A percentile compares a stretch with the other conserved stretches of the same genome.
Conservation (phyloP, 2,888 invertebrate species). For the Halictus quadricinctus region DNA sequence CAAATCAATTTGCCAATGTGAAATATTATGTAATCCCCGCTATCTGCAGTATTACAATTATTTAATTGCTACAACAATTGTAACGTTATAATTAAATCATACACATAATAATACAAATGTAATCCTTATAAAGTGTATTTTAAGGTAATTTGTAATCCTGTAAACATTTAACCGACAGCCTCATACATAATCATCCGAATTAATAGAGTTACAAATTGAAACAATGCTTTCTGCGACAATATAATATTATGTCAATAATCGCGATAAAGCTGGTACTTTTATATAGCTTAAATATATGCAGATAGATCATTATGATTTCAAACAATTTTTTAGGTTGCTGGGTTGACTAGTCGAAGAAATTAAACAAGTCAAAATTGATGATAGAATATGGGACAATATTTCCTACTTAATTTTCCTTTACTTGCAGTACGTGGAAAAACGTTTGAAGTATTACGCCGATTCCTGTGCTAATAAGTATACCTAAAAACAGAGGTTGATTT, state of each 20-base stretch:
- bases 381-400: neutral
- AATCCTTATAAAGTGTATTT: neutral
- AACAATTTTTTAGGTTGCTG: too few relatives aligned
- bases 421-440: neutral
- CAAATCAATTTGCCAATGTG: conserved; percentile 23
- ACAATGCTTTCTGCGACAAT: neutral
- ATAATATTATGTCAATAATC: neutral
- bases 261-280: neutral
- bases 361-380: neutral
- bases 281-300: too few relatives aligned
- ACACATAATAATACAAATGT: neutral
- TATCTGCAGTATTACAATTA: too few relatives aligned
- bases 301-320: too few relatives aligned
- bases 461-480: neutral
- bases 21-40: neutral
- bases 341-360: neutral
- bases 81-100: neutral
- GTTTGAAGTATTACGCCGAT: neutral
- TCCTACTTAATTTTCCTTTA: neutral
- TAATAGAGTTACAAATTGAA: neutral
- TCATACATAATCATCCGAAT: neutral
- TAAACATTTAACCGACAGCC: neutral
- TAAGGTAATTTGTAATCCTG: neutral
- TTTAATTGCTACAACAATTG: neutral
- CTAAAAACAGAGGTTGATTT: neutral